Evolutionary conservation across 2,113 vertebrate genomes (phyloP).

Genomic region (Tachysurus fulvidraco): DNA sequence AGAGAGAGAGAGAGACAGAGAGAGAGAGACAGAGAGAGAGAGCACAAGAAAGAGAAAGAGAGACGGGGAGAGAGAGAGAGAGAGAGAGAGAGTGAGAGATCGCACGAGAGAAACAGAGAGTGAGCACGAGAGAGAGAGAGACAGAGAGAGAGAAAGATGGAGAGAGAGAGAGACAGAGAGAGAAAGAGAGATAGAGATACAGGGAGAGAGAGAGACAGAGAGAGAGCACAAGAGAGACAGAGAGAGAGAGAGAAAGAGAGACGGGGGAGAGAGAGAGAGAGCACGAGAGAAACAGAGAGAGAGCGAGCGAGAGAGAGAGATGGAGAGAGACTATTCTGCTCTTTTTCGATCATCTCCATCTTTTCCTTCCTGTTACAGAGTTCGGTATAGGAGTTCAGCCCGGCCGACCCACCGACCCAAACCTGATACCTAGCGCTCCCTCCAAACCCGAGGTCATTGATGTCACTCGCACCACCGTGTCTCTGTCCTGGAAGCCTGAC

Average conservation of each 20-base stretch:
- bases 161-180: neutral
- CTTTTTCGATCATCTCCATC: neutral
- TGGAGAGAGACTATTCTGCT: neutral
- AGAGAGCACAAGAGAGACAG: conserved; percentile 1
- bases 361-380: conserved; percentile 71
- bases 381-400: conserved; percentile 92
- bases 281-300: neutral
- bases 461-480: conserved; percentile 88
- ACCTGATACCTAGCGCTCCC: conserved; percentile 95
- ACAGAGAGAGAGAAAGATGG: neutral
- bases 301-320: neutral
- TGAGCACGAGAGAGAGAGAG: conserved; percentile 4
- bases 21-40: neutral
- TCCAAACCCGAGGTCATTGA: conserved; percentile 93
- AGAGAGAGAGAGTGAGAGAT: neutral
- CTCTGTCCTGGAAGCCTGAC: conserved; percentile 92
- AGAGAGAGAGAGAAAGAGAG: neutral
- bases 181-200: neutral
- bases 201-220: neutral
- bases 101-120: neutral
- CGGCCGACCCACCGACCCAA: conserved; percentile 93
- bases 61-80: neutral
- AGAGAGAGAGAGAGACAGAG: neutral
- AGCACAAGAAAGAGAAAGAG: neutral
- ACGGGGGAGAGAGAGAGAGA: conserved; percentile 4